phyloP scores from a whole-genome alignment of 2,113 vertebrate species.

The Tragelaphus strepsiceros region DNA sequence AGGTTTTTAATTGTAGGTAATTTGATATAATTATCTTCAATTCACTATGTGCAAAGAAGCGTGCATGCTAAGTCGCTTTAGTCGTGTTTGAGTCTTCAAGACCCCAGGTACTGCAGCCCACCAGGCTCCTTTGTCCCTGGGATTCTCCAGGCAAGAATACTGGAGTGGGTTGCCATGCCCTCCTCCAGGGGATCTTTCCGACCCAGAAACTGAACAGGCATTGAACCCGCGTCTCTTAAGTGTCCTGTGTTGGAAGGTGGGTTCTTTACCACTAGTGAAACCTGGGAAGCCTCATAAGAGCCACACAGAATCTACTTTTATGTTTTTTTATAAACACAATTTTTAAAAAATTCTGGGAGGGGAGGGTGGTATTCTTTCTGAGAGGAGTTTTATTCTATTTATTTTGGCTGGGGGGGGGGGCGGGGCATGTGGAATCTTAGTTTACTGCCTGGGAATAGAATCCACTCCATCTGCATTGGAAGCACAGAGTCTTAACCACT shows the following conservation, averaged over 20 bases:
- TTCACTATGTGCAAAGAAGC: background rate
- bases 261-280: background rate
- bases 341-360: background rate
- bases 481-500: background rate
- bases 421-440: background rate
- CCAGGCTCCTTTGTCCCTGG: background rate
- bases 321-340: background rate
- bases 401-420: background rate
- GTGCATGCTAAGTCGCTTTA: background rate
- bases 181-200: background rate
- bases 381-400: background rate
- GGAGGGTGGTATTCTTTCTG: background rate
- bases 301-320: background rate
- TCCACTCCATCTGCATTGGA: background rate
- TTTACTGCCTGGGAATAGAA: fast-evolving
- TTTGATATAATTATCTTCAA: background rate
- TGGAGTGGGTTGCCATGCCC: background rate
- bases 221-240: fast-evolving
- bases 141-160: background rate
- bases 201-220: background rate
- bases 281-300: background rate
- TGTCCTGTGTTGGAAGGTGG: background rate
- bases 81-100: fast-evolving
- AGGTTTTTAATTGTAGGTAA: background rate
- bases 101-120: background rate